Conservation (phyloP, 2,797 vertebrate species). For the Austrolebias charrua region DNA sequence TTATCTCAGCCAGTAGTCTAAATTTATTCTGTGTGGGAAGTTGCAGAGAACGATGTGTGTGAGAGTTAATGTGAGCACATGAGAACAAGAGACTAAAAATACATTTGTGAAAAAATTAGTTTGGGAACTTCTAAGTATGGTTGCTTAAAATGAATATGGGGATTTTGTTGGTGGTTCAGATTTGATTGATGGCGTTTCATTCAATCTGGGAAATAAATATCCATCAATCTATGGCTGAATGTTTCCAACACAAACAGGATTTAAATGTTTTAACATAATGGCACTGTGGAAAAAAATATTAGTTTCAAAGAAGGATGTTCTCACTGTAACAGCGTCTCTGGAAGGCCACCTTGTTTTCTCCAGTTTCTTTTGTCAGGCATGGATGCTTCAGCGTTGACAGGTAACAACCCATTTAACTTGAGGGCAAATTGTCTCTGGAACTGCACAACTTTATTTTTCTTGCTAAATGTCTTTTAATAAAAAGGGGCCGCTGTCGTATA, state of each 20-base stretch:
- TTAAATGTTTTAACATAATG: constrained; percentile 1
- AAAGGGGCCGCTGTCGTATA: no score
- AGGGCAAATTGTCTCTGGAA: constrained; percentile 4
- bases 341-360: constrained; percentile 31
- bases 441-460: background rate
- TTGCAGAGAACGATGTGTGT: constrained; percentile 1
- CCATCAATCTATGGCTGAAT: background rate
- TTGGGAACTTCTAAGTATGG: background rate
- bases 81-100: constrained; percentile 1
- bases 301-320: background rate
- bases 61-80: constrained; percentile 3
- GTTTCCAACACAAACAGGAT: constrained; percentile 4
- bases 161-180: background rate
- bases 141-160: background rate
- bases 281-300: constrained; percentile 7
- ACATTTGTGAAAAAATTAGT: background rate
- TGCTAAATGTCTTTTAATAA: background rate
- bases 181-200: background rate
- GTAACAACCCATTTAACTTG: constrained; percentile 29
- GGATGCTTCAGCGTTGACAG: constrained; percentile 24
- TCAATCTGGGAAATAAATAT: background rate
- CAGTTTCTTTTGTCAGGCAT: constrained; percentile 21
- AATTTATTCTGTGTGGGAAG: background rate
- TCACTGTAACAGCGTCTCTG: constrained; percentile 9
- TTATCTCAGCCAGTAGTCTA: constrained; percentile 7